phyloP scores from a whole-genome alignment of 92 coral and sea anemone species.

The Anthopleura xanthogrammica region DNA sequence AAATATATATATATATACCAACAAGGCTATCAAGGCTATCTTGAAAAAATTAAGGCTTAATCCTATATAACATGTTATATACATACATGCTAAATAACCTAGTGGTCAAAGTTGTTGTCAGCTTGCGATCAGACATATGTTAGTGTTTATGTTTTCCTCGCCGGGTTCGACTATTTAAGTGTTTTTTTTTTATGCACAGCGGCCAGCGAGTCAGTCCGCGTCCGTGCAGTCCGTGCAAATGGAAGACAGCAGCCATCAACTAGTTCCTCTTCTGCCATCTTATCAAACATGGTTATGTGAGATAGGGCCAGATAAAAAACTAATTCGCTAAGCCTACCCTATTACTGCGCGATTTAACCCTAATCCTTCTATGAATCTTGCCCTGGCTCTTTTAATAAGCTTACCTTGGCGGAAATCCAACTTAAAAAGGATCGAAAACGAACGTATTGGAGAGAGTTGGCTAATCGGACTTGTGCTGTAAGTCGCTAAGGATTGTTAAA shows the following conservation, averaged over 20 bases:
- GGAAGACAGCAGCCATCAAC: constrained; percentile 17
- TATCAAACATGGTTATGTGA: not conserved
- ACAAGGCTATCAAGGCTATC: no score
- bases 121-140: no score
- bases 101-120: no score
- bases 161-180: no score
- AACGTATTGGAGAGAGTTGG: constrained; percentile 4
- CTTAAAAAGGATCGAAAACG: constrained; percentile 11
- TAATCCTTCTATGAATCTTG: constrained; percentile 20
- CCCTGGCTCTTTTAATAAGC: constrained; percentile 25
- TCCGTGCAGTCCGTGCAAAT: not conserved
- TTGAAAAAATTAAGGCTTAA: no score
- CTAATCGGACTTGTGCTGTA: constrained; percentile 10
- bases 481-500: not conserved
- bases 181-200: no score
- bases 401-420: constrained; percentile 41
- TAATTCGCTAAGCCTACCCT: constrained; percentile 20
- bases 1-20: no score
- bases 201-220: no score
- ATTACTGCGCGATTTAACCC: constrained; percentile 18
- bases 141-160: no score
- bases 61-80: no score
- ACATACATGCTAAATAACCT: no score
- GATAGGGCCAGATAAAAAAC: constrained; percentile 22
- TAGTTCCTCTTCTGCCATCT: not conserved